A percentile compares a stretch with the other conserved stretches of the same genome.
Evolutionary conservation across 2,113 vertebrate species (phyloP).

Genomic region (Stigmatopora argus): DNA sequence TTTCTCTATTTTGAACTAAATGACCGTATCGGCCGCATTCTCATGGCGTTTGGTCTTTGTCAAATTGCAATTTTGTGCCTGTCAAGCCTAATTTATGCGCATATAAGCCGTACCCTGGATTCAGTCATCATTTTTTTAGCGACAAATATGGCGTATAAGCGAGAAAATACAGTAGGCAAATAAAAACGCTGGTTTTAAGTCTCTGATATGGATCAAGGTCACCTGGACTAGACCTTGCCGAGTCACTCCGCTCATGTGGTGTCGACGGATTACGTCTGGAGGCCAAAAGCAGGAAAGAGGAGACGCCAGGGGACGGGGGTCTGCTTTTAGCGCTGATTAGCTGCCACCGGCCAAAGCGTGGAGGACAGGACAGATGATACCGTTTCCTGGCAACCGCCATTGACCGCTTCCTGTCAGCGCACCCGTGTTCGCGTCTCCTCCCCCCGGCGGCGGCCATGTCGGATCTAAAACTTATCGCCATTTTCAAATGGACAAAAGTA

Average conservation of each 20-base stretch:
- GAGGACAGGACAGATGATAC: constrained; percentile 42
- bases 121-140: too few relatives aligned
- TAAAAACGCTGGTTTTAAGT: not conserved
- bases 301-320: constrained; percentile 18
- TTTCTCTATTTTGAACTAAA: too few relatives aligned
- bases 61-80: too few relatives aligned
- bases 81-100: too few relatives aligned
- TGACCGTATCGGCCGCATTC: too few relatives aligned
- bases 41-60: too few relatives aligned
- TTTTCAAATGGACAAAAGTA: not conserved
- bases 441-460: not conserved
- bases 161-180: too few relatives aligned
- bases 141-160: too few relatives aligned
- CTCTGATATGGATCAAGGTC: not conserved
- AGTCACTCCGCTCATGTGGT: not conserved
- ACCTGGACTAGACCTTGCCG: not conserved
- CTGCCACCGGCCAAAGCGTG: constrained; percentile 31
- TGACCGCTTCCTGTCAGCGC: constrained; percentile 25
- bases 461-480: not conserved
- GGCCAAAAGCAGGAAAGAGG: constrained; percentile 20
- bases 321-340: constrained; percentile 76
- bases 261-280: constrained; percentile 2
- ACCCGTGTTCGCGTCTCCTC: not conserved
- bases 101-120: too few relatives aligned
- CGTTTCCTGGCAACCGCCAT: constrained; percentile 60